These are phyloP conservation scores for Callyntrura guangdongensis DNA, from an alignment of 2,888 invertebrate genomes.

Conservation along the genomic window DNA sequence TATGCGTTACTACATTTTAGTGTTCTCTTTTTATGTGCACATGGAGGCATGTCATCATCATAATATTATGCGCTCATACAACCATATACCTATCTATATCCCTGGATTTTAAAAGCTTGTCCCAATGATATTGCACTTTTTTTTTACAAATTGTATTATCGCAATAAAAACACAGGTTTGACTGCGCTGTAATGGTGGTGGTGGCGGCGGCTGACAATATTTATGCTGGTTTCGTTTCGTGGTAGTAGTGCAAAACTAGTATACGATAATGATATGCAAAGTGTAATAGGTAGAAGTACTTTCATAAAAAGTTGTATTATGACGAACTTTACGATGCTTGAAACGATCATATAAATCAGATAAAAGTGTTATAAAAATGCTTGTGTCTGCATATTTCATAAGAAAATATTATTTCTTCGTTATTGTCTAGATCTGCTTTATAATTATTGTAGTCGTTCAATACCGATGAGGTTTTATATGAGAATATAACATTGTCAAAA, in stretches of 20 bases:
- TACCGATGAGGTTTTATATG: too few relatives aligned
- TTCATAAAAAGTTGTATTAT: constrained; percentile 2
- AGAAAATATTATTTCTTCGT: constrained; percentile 34
- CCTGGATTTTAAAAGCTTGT: neutral
- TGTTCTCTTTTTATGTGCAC: too few relatives aligned
- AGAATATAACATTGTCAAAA: too few relatives aligned
- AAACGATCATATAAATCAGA: constrained; percentile 41
- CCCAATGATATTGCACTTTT: constrained; percentile 47
- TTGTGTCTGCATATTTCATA: constrained; percentile 27
- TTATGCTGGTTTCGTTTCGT: constrained; percentile 4
- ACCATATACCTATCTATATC: too few relatives aligned
- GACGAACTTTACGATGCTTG: constrained; percentile 15
- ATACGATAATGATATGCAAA: neutral
- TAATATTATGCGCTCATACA: too few relatives aligned
- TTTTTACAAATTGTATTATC: constrained; percentile 28
- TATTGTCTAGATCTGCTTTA: too few relatives aligned
- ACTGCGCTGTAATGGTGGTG: too few relatives aligned
- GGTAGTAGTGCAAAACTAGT: neutral
- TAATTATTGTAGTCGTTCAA: too few relatives aligned
- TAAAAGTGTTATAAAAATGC: neutral
- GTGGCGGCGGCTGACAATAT: constrained; percentile 13
- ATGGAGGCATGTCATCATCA: too few relatives aligned
- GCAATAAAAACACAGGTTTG: constrained; percentile 24
- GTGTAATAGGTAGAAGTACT: neutral
- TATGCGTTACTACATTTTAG: too few relatives aligned